Evolutionary conservation across 2,113 vertebrate genomes (phyloP), one percentile per base, ranked within the genome.

Genomic region (Gallinago paraguaiae): DNA sequence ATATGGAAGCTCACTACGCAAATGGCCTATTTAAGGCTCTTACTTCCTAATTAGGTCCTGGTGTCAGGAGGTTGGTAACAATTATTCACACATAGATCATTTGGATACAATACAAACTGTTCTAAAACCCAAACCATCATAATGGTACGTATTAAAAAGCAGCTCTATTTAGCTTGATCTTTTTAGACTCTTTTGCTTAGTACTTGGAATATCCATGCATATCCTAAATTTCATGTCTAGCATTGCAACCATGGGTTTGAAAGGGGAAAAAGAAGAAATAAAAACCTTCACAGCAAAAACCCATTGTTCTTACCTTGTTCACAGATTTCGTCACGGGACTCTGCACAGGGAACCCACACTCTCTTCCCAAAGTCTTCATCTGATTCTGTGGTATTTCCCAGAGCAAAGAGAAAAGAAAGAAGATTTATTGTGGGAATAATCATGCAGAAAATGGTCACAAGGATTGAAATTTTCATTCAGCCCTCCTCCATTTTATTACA

Each of bases 281-380:
- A 64, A 95, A 83, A 10, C 1, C 23, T 83, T 19, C 54, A 74
- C 5, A 86, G 37, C 1, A 7, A 27, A 51, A 71, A 45, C 2
- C 13, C 19, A 37, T 80, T 88, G 56, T 57, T 93, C 95, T 97
- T 97, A 96, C 96, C 96, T 97, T 96, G 45, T 71, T 96, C 86
- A 95, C 53, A 25, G 95, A 88, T 82, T 96, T 97, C 4, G 31
- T 78, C 92, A 94, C 86, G 69, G 93, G 80, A 94, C 83, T 96
- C 93, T 96, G 95, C 77, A 94, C 65, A 17, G 95, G 93, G 86
- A 96, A 96, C n/a, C 53, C 96, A 91, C 93, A 96, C 10, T 97
- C 95, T 96, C 95, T 94, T 96, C 92, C 96, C 88, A 96, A 37
- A 92, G 57, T 97, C 96, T 94, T 96, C 95, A 88, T 91, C 86